Conservation (phyloP, 2,888 invertebrate genomes). For the Aporophyla lueneburgensis region DNA sequence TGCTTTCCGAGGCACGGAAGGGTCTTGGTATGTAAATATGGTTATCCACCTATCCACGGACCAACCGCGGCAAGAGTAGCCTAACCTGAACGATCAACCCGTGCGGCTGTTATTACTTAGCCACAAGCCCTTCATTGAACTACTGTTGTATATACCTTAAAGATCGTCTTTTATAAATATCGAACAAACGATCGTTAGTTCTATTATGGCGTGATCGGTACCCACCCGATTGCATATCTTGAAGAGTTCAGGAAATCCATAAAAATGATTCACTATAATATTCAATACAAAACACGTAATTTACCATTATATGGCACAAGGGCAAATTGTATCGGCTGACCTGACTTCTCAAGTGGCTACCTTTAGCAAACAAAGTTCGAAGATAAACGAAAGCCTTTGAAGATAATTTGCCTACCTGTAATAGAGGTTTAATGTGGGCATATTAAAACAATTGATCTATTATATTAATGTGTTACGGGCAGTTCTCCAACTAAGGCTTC, state of each 20-base stretch:
- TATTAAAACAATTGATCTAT: conserved; percentile 20
- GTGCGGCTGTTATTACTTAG: no score
- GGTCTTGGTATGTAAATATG: no score
- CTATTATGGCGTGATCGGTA: not conserved
- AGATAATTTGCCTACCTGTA: not conserved
- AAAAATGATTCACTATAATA: not conserved
- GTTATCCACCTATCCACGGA: no score
- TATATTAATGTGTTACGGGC: not conserved
- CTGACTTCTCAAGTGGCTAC: not conserved
- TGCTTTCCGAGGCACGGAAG: no score
- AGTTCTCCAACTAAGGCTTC: not conserved
- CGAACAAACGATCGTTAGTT: not conserved
- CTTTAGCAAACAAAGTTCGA: not conserved
- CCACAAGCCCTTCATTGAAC: not conserved
- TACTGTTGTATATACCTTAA: not conserved
- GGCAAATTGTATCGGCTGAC: not conserved
- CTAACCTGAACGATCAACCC: no score
- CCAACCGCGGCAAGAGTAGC: no score
- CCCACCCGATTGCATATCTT: not conserved
- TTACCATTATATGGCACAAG: not conserved
- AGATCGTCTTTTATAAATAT: not conserved
- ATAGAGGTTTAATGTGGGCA: not conserved
- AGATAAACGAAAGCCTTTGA: not conserved
- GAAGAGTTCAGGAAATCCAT: not conserved
- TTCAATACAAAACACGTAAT: not conserved